phyloP scores from a whole-genome alignment of 1,140 invertebrate species.

The Zaprionus nigranus region DNA sequence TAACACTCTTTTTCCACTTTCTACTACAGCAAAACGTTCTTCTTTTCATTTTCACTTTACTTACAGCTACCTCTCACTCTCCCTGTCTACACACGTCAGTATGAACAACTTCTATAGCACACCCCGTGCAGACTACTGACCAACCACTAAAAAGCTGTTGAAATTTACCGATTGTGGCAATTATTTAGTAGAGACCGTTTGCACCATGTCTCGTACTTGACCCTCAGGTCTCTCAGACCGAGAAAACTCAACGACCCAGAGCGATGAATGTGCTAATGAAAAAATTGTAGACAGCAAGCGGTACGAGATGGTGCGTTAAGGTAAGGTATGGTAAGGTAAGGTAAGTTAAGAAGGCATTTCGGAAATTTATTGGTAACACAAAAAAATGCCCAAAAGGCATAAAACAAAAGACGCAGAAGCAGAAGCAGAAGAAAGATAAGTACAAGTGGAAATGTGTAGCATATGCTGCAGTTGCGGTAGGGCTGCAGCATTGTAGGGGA shows the following conservation, averaged over 20 bases:
- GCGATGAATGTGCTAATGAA: slow-evolving; percentile 68
- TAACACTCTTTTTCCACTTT: not conserved
- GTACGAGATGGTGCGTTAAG: slow-evolving; percentile 14
- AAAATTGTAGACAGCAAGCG: slow-evolving; percentile 54
- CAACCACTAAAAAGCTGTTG: slow-evolving; percentile 70
- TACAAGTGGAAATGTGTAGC: slow-evolving; percentile 56
- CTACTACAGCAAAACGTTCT: not conserved
- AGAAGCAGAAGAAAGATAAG: slow-evolving; percentile 18
- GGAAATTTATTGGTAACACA: slow-evolving; percentile 72
- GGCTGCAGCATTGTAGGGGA: slow-evolving; percentile 4
- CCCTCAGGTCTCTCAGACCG: slow-evolving; percentile 23
- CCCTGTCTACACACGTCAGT: not conserved
- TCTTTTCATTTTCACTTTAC: too few relatives aligned
- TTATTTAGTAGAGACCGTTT: slow-evolving; percentile 56
- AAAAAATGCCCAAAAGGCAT: slow-evolving; percentile 30
- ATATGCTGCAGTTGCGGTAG: slow-evolving; percentile 55
- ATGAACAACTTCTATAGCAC: not conserved
- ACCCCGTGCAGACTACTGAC: slow-evolving; percentile 32
- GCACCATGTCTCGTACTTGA: slow-evolving; percentile 39
- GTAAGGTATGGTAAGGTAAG: slow-evolving; percentile 25
- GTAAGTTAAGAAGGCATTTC: slow-evolving; percentile 72
- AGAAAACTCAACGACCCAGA: slow-evolving; percentile 39
- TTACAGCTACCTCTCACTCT: not conserved
- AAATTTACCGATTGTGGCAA: slow-evolving; percentile 74
- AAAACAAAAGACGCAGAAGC: slow-evolving; percentile 21